These are phyloP conservation scores for Chelon auratus DNA, from an alignment of 2,797 vertebrate species.

Conservation along the genomic window DNA sequence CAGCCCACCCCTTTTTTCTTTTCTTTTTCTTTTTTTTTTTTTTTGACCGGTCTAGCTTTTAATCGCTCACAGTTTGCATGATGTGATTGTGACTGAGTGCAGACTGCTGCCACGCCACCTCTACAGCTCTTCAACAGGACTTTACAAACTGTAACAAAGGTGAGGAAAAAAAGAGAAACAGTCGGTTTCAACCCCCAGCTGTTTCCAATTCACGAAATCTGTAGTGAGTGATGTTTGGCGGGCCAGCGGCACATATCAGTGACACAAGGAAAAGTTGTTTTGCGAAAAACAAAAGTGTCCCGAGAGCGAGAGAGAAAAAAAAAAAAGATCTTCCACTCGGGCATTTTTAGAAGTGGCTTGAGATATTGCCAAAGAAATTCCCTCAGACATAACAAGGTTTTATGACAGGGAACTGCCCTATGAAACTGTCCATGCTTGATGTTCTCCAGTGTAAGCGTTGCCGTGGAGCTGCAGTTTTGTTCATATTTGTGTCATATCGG, in stretches of 20 bases:
- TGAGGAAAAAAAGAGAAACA: constrained; percentile 51
- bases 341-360: constrained; percentile 73
- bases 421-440: constrained; percentile 75
- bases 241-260: constrained; percentile 72
- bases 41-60: constrained; percentile 64
- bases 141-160: constrained; percentile 71
- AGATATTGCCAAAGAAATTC: constrained; percentile 77
- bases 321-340: constrained; percentile 59
- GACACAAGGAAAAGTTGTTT: constrained; percentile 73
- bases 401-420: constrained; percentile 72
- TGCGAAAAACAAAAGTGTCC: constrained; percentile 50
- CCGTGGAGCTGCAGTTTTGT: constrained; percentile 69
- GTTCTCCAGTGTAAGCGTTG: constrained; percentile 66
- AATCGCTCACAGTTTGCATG: constrained; percentile 61
- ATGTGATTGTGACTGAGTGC: constrained; percentile 67
- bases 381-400: constrained; percentile 84
- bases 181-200: constrained; percentile 69
- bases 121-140: constrained; percentile 51
- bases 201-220: constrained; percentile 79
- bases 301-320: constrained; percentile 28
- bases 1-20: constrained; percentile 26
- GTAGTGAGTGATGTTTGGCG: constrained; percentile 79
- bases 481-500: constrained; percentile 79
- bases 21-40: constrained; percentile 8
- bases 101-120: constrained; percentile 54